Conservation (phyloP, 2,888 invertebrate genomes). For the Heliconius ismenius region DNA sequence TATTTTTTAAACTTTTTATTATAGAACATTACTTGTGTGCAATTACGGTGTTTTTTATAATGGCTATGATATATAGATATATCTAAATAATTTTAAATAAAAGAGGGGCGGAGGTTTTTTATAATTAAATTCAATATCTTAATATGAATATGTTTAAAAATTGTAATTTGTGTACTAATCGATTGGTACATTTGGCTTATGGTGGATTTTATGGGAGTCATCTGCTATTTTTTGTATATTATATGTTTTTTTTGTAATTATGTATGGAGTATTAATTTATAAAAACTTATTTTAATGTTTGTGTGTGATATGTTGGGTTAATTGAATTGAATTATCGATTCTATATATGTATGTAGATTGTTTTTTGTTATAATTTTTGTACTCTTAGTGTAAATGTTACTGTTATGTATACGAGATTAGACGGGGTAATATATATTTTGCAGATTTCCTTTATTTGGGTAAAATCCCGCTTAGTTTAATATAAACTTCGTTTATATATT, state of each 20-base stretch:
- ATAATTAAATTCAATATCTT: constrained; percentile 16
- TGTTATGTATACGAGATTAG: background rate
- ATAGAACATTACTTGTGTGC: background rate
- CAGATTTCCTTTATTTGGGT: background rate
- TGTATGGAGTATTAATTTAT: background rate
- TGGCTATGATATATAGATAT: constrained; percentile 4
- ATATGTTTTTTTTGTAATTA: background rate
- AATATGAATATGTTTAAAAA: background rate
- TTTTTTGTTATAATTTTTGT: background rate
- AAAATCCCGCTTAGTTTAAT: background rate
- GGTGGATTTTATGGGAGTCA: constrained; percentile 10
- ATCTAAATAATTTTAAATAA: background rate
- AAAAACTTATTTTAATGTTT: background rate
- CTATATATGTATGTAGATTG: background rate
- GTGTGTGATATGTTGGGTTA: background rate
- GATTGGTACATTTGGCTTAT: background rate
- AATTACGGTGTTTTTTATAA: background rate
- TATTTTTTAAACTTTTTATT: background rate
- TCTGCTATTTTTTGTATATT: background rate
- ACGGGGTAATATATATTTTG: background rate
- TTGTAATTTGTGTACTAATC: background rate
- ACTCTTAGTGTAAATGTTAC: background rate
- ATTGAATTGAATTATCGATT: background rate
- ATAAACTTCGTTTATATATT: background rate
- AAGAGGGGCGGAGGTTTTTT: background rate